These are phyloP conservation scores for Caranx melampygus DNA, from an alignment of 2,113 vertebrate genomes.

Conservation along the genomic window DNA sequence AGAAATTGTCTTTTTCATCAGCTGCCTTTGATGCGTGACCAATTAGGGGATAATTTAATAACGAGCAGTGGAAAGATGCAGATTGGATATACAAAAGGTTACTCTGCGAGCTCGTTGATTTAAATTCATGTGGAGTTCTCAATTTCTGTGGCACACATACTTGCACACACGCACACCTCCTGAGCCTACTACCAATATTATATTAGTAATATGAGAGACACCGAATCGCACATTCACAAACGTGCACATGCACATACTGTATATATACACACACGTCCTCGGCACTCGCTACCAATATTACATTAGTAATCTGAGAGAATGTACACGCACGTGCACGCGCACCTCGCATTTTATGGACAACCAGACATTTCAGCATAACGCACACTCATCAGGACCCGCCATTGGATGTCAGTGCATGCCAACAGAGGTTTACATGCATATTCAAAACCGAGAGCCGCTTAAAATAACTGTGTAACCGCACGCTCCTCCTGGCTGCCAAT, in stretches of 20 bases:
- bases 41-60: conserved; percentile 97
- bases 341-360: conserved; percentile 31
- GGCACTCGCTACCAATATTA: conserved; percentile 48
- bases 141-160: conserved; percentile 61
- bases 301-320: conserved; percentile 71
- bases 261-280: conserved; percentile 22
- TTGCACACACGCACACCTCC: conserved; percentile 61
- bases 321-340: conserved; percentile 29
- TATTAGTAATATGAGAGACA: conserved; percentile 71
- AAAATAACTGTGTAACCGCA: conserved; percentile 75
- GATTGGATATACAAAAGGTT: conserved; percentile 92
- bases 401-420: conserved; percentile 31
- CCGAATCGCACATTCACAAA: conserved; percentile 46
- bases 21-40: conserved; percentile 92
- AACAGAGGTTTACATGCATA: conserved; percentile 66
- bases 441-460: conserved; percentile 67
- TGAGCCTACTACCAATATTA: conserved; percentile 59
- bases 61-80: conserved; percentile 88
- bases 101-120: conserved; percentile 86
- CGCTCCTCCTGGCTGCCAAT: conserved; percentile 65
- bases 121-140: conserved; percentile 81
- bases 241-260: conserved; percentile 9
- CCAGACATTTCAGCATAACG: conserved; percentile 29
- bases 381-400: conserved; percentile 14
- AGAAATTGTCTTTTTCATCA: conserved; percentile 95